Evolutionary conservation across 1,140 invertebrate species (phyloP).

Genomic region (Tetramorium simillimum): DNA sequence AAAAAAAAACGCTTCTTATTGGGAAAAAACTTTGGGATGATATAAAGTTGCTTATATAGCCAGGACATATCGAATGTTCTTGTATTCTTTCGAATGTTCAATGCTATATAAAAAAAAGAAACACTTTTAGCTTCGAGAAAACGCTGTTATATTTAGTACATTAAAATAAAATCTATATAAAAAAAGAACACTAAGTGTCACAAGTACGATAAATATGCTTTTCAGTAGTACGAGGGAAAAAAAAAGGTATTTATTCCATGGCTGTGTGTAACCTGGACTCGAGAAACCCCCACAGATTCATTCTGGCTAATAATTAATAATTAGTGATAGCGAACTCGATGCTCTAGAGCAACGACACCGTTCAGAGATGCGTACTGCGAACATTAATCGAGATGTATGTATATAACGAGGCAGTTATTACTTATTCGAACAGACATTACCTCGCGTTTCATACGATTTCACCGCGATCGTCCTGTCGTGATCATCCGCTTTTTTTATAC

Average conservation of each 20-base stretch:
- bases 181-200: constrained; percentile 47
- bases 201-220: constrained; percentile 53
- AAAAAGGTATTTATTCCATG: constrained; percentile 73
- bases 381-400: constrained; percentile 57
- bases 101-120: neutral
- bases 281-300: constrained; percentile 63
- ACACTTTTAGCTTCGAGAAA: constrained; percentile 24
- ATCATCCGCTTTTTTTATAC: constrained; percentile 71
- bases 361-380: constrained; percentile 24
- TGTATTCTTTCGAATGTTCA: constrained; percentile 26
- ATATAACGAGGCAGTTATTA: constrained; percentile 54
- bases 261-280: constrained; percentile 81
- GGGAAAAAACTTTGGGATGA: neutral
- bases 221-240: constrained; percentile 55
- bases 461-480: constrained; percentile 39
- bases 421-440: constrained; percentile 72
- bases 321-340: constrained; percentile 46
- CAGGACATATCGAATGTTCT: constrained; percentile 55
- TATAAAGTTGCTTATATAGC: constrained; percentile 32
- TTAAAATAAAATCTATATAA: constrained; percentile 60
- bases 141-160: constrained; percentile 53
- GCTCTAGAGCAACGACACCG: constrained; percentile 10
- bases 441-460: constrained; percentile 71
- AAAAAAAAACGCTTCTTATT: neutral
- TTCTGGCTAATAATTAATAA: constrained; percentile 63